Evolutionary conservation across 2,888 invertebrate species (phyloP), one percentile per base, ranked within the genome.

Genomic region (Ariolimax columbianus): DNA sequence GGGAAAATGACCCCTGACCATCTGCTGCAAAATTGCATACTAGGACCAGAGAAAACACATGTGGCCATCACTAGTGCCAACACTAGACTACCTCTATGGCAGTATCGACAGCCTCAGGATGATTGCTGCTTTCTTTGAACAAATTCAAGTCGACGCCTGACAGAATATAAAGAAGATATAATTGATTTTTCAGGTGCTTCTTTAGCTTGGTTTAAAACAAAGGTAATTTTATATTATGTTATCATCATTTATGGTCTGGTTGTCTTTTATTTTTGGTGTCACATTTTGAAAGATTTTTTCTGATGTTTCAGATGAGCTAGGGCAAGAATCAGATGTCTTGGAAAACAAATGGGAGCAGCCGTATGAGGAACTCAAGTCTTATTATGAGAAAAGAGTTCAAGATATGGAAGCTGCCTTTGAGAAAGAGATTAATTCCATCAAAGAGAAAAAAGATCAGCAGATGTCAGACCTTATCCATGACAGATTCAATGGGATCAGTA

Each of bases 351-450:
- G 43, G 19, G 79, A 66, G 66, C 40, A 36, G 47, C 68, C 68
- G n/a, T 36, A 72, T 47, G 88, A 88, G 33, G 88, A 90, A n/a
- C 86, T 91, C 77, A 89, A 87, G 66, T 81, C 87, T 40, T 87
- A 87, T 75, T 91, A 90, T 70, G 90, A 90, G 82, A 87, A 84
- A 59, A 89, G 88, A 81, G 87, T 90, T 14, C 43, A 89, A 3
- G 88, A 90, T 26, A 88, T 90, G 88, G 89, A 90, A 83, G 79
- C 86, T 63, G 82, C 87, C 17, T 90, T 89, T 77, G 86, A 88
- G 23, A 86, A 82, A 7, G 88, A 91, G 81, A 89, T 90, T 9
- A 77, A 70, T 66, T 66, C 55, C 63, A 78, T 84, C 77, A 79
- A 81, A 75, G 85, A 82, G 30, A 87, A 87, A 33, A 88, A 88